phyloP scores from a whole-genome alignment of 2,113 vertebrate genomes.

The Leucopsar rothschildi region DNA sequence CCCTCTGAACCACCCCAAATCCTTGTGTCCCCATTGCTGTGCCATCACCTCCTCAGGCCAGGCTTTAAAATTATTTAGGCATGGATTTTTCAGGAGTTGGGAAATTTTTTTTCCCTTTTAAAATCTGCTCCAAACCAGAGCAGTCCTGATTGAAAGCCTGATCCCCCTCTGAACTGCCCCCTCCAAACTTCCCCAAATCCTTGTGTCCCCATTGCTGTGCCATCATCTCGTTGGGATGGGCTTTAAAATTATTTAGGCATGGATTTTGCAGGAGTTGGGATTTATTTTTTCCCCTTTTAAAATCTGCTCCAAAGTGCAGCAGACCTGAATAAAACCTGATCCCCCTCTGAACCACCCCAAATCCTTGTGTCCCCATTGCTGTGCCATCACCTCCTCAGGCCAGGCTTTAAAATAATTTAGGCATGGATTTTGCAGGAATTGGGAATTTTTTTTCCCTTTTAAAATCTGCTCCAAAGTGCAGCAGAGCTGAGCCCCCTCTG shows the following conservation, averaged over 20 bases:
- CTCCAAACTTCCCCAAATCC: rapidly evolving
- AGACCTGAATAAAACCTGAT: neutral
- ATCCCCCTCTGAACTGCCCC: no score
- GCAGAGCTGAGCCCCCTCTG: neutral
- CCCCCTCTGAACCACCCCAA: neutral
- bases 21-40: no score
- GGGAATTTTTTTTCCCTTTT: neutral
- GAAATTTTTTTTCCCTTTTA: no score
- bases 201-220: neutral
- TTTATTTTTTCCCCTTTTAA: no score
- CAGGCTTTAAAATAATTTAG: neutral
- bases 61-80: no score
- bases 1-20: no score
- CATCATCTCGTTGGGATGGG: neutral
- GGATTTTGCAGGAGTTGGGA: neutral
- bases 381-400: rapidly evolving
- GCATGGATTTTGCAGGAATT: neutral
- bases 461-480: neutral
- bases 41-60: no score
- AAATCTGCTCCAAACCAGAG: neutral
- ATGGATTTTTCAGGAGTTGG: no score
- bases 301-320: neutral
- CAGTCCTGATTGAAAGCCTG: neutral
- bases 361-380: no score
- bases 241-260: rapidly evolving